Evolutionary conservation across 2,113 vertebrate species (phyloP).

Genomic region (Talpa occidentalis): DNA sequence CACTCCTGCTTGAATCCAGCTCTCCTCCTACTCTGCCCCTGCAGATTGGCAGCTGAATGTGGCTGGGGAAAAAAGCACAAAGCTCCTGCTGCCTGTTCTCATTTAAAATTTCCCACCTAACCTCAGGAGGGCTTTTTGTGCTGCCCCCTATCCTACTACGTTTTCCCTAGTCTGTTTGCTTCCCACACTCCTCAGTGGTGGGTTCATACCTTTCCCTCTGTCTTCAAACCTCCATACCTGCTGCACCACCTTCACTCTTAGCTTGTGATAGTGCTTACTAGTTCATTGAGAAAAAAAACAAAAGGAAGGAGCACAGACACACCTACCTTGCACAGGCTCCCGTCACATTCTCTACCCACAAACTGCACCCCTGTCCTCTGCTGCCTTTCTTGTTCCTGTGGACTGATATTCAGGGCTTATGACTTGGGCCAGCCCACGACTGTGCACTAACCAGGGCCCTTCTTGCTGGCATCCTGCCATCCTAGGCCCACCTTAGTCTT

Average conservation of each 20-base stretch:
- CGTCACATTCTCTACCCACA: background rate
- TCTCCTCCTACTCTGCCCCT: background rate
- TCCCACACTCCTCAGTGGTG: background rate
- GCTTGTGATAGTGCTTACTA: background rate
- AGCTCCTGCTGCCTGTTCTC: background rate
- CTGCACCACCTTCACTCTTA: background rate
- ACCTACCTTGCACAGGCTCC: background rate
- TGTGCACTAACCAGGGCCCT: fast-evolving
- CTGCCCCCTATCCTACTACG: background rate
- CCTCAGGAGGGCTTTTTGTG: background rate
- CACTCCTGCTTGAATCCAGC: background rate
- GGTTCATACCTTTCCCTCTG: background rate
- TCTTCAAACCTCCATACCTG: background rate
- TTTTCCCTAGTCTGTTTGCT: background rate
- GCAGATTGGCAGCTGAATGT: background rate
- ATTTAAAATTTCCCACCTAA: slow-evolving; percentile 30
- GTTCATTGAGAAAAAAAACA: slow-evolving; percentile 38
- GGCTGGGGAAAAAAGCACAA: background rate
- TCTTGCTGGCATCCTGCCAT: no score
- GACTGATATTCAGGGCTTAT: background rate
- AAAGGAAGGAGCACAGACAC: background rate
- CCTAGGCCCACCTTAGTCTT: background rate
- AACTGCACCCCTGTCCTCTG: background rate
- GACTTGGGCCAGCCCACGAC: background rate
- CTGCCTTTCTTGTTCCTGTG: background rate